A percentile compares a stretch with the other conserved stretches of the same genome.
These are phyloP conservation scores for Antedon mediterranea DNA, from an alignment of 53 echinoderm and acorn worm genomes.

Conservation along the genomic window DNA sequence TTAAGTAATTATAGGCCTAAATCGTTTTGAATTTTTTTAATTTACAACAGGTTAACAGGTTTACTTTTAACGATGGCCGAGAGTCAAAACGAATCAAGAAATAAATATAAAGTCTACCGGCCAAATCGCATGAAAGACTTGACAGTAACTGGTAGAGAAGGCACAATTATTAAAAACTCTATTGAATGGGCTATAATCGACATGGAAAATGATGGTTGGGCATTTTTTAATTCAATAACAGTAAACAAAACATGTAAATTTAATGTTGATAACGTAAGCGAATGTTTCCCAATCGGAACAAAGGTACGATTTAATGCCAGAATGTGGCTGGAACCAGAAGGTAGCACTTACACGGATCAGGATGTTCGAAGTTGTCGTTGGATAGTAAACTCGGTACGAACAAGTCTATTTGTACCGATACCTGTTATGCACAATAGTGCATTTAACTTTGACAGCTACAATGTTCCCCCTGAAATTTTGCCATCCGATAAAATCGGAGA, in stretches of 20 bases:
- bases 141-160: background rate
- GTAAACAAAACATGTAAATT: background rate
- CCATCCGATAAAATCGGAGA: background rate
- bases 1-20: too few species aligned
- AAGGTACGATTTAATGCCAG: background rate
- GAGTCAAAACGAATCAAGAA: background rate
- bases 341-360: background rate
- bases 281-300: background rate
- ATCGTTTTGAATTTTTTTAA: too few species aligned
- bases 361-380: background rate
- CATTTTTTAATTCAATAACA: background rate
- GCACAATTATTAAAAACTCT: background rate
- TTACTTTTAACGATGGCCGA: background rate
- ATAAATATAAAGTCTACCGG: background rate
- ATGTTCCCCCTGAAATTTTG: background rate
- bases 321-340: background rate
- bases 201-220: background rate
- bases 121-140: background rate
- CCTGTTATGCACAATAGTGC: background rate
- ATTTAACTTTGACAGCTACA: background rate
- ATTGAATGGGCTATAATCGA: background rate
- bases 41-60: too few species aligned
- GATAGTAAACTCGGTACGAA: background rate
- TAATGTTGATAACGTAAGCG: background rate
- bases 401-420: background rate